Evolutionary conservation across 2,888 invertebrate genomes (phyloP).

Genomic region (Trichogramma dendrolimi): DNA sequence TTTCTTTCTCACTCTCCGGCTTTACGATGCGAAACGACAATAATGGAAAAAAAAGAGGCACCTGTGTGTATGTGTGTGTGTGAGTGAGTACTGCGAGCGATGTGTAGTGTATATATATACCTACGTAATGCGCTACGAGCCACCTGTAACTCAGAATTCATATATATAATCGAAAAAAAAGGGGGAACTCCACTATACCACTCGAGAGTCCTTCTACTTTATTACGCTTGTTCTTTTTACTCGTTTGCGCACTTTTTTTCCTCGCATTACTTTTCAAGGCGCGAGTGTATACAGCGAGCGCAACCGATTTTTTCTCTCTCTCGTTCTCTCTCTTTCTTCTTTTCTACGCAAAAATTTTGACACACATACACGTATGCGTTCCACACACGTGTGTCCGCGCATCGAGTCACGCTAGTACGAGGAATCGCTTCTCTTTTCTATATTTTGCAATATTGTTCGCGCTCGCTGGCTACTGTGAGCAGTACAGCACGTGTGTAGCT

Average conservation of each 20-base stretch:
- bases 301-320: conserved; percentile 4
- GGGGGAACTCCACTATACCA: conserved; percentile 32
- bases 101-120: no score
- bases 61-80: conserved; percentile 9
- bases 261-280: not conserved
- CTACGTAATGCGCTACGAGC: conserved; percentile 20
- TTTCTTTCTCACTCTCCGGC: not conserved
- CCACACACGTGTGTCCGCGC: no score
- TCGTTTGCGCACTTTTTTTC: not conserved
- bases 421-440: no score
- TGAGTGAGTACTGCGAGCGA: not conserved
- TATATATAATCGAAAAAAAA: conserved; percentile 19
- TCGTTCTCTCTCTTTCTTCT: conserved; percentile 4
- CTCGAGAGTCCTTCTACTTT: conserved; percentile 11
- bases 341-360: no score
- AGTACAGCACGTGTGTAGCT: no score
- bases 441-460: no score
- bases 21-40: conserved; percentile 42
- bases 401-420: no score
- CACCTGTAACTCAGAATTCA: conserved; percentile 44
- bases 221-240: not conserved
- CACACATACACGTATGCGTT: no score
- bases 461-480: no score
- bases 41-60: conserved; percentile 27
- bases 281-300: conserved; percentile 3